Conservation (phyloP, 2,888 invertebrate species). For the Rhingia rostrata region DNA sequence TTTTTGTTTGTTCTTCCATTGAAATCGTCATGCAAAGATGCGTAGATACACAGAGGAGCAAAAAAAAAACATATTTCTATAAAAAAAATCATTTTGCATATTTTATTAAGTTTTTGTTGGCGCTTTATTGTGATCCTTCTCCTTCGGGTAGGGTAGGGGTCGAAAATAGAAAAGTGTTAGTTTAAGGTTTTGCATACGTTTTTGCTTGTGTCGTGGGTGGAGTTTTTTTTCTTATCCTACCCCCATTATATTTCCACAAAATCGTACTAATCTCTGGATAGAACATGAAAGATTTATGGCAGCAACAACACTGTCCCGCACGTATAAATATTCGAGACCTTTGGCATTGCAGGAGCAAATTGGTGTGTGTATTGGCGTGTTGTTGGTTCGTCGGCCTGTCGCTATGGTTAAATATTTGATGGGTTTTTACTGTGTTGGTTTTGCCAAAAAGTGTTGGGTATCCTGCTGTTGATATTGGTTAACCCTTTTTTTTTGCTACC, state of each 20-base stretch:
- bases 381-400: conserved; percentile 7
- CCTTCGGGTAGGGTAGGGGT: conserved; percentile 1
- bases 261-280: conserved; percentile 70
- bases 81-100: conserved; percentile 64
- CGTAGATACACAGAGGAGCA: neutral
- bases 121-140: conserved; percentile 29
- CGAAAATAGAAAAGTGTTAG: conserved; percentile 63
- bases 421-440: conserved; percentile 60
- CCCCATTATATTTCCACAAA: conserved; percentile 62
- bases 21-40: conserved; percentile 22
- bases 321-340: conserved; percentile 57
- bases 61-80: neutral
- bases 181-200: conserved; percentile 41
- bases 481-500: conserved; percentile 34
- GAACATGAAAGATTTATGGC: conserved; percentile 69
- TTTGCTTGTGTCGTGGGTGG: conserved; percentile 1
- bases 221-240: conserved; percentile 18
- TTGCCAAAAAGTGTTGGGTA: conserved; percentile 51
- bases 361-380: conserved; percentile 6
- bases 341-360: conserved; percentile 17
- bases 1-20: conserved; percentile 27
- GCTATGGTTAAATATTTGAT: conserved; percentile 68
- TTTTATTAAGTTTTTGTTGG: conserved; percentile 63
- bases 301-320: conserved; percentile 37
- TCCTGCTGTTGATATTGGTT: conserved; percentile 44